Percentiles rank a stretch among this genome's conserved stretches.
Evolutionary conservation across 2,113 vertebrate genomes (phyloP).

Genomic region (Plestiodon gilberti): DNA sequence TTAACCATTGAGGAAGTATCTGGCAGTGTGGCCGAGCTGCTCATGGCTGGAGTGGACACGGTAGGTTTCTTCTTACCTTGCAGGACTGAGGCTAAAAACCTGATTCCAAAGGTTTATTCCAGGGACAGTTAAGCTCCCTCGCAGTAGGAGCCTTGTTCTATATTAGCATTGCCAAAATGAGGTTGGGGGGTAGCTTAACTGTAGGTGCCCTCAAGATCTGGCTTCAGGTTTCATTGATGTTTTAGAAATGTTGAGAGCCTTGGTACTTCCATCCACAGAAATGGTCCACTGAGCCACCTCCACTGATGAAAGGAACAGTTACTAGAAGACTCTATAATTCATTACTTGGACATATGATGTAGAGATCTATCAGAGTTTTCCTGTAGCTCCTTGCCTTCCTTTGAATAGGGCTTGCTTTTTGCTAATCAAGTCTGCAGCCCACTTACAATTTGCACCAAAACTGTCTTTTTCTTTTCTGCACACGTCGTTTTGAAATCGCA

Average conservation of each 20-base stretch:
- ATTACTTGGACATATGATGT: too few relatives aligned
- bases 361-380: too few relatives aligned
- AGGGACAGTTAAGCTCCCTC: neutral
- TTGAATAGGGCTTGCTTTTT: too few relatives aligned
- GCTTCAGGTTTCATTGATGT: too few relatives aligned
- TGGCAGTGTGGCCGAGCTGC: constrained; percentile 81
- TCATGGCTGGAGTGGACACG: constrained; percentile 84
- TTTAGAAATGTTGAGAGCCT: too few relatives aligned
- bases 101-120: neutral
- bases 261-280: too few relatives aligned
- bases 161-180: neutral
- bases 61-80: constrained; percentile 60
- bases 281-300: too few relatives aligned
- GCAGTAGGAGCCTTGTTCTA: neutral
- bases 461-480: neutral
- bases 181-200: neutral
- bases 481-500: neutral
- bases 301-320: too few relatives aligned
- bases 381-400: too few relatives aligned
- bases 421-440: too few relatives aligned
- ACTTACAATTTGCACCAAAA: neutral
- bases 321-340: too few relatives aligned
- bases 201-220: too few relatives aligned
- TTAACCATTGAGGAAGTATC: constrained; percentile 77
- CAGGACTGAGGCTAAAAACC: neutral